Evolutionary conservation across 2,888 invertebrate genomes (phyloP).

Genomic region (Caenorhabditis sp.): DNA sequence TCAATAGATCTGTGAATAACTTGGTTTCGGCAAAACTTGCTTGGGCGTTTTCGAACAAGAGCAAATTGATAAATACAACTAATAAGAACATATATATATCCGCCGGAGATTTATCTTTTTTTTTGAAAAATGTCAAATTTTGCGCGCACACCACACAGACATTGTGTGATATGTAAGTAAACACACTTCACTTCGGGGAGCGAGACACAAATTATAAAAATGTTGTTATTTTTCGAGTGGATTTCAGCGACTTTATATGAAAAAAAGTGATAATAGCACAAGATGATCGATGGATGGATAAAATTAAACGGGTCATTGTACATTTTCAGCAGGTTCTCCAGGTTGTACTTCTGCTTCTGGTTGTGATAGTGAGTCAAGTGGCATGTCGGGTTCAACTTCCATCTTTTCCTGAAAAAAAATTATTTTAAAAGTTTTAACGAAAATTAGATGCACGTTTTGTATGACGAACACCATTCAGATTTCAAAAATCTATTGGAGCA

Average conservation of each 20-base stretch:
- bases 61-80: neutral
- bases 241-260: neutral
- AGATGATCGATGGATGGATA: neutral
- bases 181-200: neutral
- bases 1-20: slow-evolving; percentile 44
- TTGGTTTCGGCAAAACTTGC: slow-evolving; percentile 40
- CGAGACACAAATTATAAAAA: neutral
- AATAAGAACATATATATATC: neutral
- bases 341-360: neutral
- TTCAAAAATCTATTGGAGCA: too few species aligned
- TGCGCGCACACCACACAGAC: neutral
- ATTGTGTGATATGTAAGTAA: neutral
- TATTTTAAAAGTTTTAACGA: too few species aligned
- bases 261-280: neutral
- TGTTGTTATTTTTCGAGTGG: neutral
- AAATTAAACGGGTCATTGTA: neutral
- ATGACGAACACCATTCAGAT: too few species aligned
- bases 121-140: neutral
- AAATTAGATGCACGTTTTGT: too few species aligned
- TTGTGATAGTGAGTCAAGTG: neutral
- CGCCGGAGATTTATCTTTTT: too few species aligned
- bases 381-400: neutral
- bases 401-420: neutral
- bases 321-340: neutral
- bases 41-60: neutral